Conservation (phyloP, 2,113 vertebrate genomes). For the Cryptomyrus ogoouensis region DNA sequence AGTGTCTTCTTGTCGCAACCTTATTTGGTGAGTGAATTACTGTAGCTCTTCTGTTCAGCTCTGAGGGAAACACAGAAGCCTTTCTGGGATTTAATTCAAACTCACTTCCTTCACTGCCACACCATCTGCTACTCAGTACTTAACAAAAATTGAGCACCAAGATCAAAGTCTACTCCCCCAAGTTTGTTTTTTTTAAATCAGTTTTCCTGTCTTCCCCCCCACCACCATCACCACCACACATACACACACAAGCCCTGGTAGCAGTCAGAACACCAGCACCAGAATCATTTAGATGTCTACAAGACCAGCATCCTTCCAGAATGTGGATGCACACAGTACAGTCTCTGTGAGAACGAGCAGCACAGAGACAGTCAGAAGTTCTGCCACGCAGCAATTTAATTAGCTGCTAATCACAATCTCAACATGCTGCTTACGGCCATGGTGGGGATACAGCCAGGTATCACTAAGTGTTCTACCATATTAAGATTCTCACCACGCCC, state of each 20-base stretch:
- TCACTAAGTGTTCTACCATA: too few relatives aligned
- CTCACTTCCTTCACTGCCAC: background rate
- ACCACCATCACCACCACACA: background rate
- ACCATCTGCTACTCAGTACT: background rate
- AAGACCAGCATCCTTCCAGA: background rate
- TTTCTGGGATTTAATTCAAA: slow-evolving; percentile 2
- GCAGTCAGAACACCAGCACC: background rate
- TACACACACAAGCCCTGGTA: background rate
- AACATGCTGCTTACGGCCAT: background rate
- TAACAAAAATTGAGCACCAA: background rate
- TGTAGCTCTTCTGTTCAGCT: background rate
- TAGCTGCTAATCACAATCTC: background rate
- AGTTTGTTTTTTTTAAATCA: background rate
- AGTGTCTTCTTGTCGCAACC: background rate
- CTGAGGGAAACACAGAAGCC: background rate
- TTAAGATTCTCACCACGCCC: background rate
- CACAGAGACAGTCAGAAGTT: background rate
- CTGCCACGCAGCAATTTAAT: background rate
- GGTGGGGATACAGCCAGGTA: background rate
- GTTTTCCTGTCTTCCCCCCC: background rate
- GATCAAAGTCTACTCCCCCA: background rate
- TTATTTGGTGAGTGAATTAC: background rate
- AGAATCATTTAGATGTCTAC: background rate
- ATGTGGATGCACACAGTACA: background rate
- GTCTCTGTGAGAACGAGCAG: background rate